These are phyloP conservation scores for Watersipora subatra DNA, from an alignment of 1,140 invertebrate genomes.

Conservation along the genomic window DNA sequence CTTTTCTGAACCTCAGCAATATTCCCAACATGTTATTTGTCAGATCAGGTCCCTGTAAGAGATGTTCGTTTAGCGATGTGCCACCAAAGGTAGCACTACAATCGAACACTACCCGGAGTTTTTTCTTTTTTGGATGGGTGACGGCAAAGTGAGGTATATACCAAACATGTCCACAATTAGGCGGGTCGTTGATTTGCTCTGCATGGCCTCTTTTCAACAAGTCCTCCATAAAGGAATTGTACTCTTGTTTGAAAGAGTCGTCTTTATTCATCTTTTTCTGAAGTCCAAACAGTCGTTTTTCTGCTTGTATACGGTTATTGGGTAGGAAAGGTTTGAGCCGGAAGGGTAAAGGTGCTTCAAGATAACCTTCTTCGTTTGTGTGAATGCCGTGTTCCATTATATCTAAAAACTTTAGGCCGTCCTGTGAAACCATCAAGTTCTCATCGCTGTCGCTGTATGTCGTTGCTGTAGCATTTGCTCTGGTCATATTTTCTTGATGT, in stretches of 20 bases:
- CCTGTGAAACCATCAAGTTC: too few relatives aligned
- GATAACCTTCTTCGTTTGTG: background rate
- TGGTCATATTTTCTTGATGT: too few relatives aligned
- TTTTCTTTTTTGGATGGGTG: constrained; percentile 7
- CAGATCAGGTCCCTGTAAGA: constrained; percentile 9
- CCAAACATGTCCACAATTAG: background rate
- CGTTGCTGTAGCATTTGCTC: too few relatives aligned
- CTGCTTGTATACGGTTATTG: constrained; percentile 7
- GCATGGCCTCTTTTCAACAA: constrained; percentile 8
- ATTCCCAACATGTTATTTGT: constrained; percentile 6
- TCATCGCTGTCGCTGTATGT: too few relatives aligned
- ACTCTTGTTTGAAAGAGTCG: background rate
- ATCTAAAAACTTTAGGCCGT: background rate
- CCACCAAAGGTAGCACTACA: constrained; percentile 3
- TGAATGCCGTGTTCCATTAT: background rate
- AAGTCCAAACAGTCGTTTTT: background rate
- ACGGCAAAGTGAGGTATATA: constrained; percentile 6
- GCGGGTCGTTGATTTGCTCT: constrained; percentile 4
- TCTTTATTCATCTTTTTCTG: constrained; percentile 2
- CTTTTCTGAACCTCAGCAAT: constrained; percentile 1
- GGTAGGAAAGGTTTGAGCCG: background rate
- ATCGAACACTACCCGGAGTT: constrained; percentile 10
- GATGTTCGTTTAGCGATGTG: constrained; percentile 3
- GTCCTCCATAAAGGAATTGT: constrained; percentile 9
- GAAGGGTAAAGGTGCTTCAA: background rate